Percentiles rank a stretch among this genome's conserved stretches.
Conservation (phyloP, 2,888 invertebrate genomes). For the Eupithecia pulchellata region DNA sequence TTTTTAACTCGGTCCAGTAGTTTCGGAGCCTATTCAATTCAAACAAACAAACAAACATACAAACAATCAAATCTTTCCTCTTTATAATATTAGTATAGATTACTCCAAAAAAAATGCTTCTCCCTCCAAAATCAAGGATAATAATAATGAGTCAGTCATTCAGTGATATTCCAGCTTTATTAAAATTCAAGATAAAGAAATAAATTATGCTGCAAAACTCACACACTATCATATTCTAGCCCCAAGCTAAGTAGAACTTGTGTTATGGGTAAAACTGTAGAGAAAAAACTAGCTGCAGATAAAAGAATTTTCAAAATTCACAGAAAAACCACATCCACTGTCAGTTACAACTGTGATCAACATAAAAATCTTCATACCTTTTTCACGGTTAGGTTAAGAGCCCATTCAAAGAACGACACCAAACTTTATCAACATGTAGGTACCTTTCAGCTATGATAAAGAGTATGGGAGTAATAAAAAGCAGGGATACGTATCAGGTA, state of each 20-base stretch:
- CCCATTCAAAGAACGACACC: slow-evolving; percentile 1
- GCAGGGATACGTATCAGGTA: no score
- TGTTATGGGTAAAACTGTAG: neutral
- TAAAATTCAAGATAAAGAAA: neutral
- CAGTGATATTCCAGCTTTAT: no score
- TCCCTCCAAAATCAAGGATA: no score
- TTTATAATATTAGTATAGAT: no score
- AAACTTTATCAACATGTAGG: neutral
- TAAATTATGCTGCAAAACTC: neutral
- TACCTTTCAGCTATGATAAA: no score
- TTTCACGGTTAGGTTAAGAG: slow-evolving; percentile 3
- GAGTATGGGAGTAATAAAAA: no score
- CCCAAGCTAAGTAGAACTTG: neutral
- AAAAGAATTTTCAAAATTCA: neutral
- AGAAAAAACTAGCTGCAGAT: neutral
- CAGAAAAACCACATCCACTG: slow-evolving; percentile 5
- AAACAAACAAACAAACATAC: no score
- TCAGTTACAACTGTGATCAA: slow-evolving; percentile 3
- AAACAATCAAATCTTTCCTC: no score
- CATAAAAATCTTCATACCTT: slow-evolving; percentile 2
- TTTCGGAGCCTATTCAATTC: no score
- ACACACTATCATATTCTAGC: neutral
- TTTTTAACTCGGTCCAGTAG: no score
- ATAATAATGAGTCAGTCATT: no score
- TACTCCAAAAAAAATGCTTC: no score